Conservation (phyloP, 64 coral and sea anemone species). For the Stichodactyla mertensii region DNA sequence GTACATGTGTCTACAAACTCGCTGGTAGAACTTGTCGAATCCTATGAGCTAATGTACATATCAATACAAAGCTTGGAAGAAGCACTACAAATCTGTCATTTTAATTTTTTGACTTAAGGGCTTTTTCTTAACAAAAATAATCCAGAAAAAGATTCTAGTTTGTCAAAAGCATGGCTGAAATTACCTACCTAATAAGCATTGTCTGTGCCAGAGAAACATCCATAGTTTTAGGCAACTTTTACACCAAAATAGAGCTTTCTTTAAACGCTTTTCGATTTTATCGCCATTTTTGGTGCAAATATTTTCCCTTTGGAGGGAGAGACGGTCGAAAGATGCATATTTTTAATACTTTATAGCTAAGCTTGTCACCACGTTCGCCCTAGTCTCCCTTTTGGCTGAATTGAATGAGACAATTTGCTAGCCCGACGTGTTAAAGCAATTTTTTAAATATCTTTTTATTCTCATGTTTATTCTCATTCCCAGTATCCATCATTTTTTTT, state of each 20-base stretch:
- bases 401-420: too few species aligned
- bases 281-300: neutral
- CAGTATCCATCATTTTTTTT: too few species aligned
- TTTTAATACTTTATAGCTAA: neutral
- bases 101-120: slow-evolving; percentile 9
- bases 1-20: slow-evolving; percentile 15
- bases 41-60: too few species aligned
- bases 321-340: slow-evolving; percentile 2
- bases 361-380: too few species aligned
- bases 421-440: too few species aligned
- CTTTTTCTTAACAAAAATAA: neutral
- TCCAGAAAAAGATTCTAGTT: neutral
- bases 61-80: slow-evolving; percentile 9
- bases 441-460: too few species aligned
- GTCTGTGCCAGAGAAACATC: neutral
- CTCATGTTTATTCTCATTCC: too few species aligned
- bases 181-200: neutral
- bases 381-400: too few species aligned
- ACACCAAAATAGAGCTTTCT: slow-evolving; percentile 10
- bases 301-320: neutral
- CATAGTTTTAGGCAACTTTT: slow-evolving; percentile 1
- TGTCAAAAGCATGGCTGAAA: neutral
- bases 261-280: neutral
- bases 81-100: slow-evolving; percentile 16
- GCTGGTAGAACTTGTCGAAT: too few species aligned